These are phyloP conservation scores for Alethe castanea DNA, from an alignment of 2,113 vertebrate species.

Conservation along the genomic window DNA sequence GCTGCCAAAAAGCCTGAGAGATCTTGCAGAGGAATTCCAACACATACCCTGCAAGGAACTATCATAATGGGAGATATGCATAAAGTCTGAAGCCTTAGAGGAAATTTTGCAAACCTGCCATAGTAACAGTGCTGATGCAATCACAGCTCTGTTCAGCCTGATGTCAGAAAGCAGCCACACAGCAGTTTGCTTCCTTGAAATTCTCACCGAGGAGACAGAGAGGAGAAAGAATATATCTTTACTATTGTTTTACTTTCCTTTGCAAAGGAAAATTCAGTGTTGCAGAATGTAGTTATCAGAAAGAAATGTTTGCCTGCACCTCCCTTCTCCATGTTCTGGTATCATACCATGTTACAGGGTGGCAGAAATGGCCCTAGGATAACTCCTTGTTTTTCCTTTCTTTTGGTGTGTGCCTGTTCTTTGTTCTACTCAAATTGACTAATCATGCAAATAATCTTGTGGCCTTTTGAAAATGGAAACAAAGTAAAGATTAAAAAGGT, in stretches of 20 bases:
- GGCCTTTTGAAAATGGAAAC: conserved; percentile 63
- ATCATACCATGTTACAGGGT: background rate
- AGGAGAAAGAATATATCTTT: background rate
- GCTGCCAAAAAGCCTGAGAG: background rate
- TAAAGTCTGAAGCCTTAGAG: background rate
- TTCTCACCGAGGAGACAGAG: background rate
- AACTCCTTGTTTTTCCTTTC: background rate
- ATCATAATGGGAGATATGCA: background rate
- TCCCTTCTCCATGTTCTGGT: background rate
- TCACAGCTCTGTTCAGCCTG: background rate
- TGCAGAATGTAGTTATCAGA: background rate
- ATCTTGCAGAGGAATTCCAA: background rate
- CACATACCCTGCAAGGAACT: background rate
- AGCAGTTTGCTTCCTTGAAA: background rate
- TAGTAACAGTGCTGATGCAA: background rate
- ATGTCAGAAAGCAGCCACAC: background rate
- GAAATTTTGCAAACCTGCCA: background rate
- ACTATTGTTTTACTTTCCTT: background rate
- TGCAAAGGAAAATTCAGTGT: background rate
- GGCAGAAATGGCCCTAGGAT: background rate
- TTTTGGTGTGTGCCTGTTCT: background rate
- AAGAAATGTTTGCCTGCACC: background rate
- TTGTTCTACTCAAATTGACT: conserved; percentile 37
- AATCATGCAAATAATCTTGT: conserved; percentile 56
- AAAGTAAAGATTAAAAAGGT: conserved; percentile 65